Evolutionary conservation across 1,140 invertebrate genomes (phyloP), one percentile per base, ranked within the genome.

Genomic region (Caenorhabditis tropicalis): DNA sequence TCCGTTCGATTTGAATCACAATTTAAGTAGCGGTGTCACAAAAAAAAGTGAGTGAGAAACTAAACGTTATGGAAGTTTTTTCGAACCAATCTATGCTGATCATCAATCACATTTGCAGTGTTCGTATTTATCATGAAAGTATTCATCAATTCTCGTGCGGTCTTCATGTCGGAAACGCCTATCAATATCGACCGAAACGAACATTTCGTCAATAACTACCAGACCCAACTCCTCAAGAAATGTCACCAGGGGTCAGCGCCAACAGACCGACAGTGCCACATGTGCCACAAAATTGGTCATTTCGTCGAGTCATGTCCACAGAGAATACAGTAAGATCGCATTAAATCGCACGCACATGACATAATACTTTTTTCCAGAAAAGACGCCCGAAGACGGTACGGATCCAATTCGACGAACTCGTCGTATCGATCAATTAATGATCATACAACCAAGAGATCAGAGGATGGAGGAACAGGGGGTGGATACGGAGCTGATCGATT

Each of bases 1-100:
- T 79, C 84, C 84, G 12, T 85, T 85, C 60, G 84, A 85, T 56
- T 48, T 82, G 48, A 58, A 65, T n/a, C 84, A 85, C 33, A 85
- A 85, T 79, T 31, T 85, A 9, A 81, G 80, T 4, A 60, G 82
- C 16, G 81, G 80, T 12, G 36, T 85, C 19, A 74, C 24, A 3
- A 65, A 65, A 19, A 80, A 58, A 82, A 85, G 84, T 85, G 29
- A 31, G 82, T 79, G 16, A 2, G 1, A 7, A 29, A 81, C n/a
- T n/a, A n/a, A n/a, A n/a, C n/a, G n/a, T n/a, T n/a, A n/a, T n/a
- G 21, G 56, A 58, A 31, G 7, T 27, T 27, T 58, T 2, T 21
- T 29, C 10, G 56, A 16, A 27, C 7, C 2, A 19, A 7, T 9
- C 7, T 0, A 10, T 16, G 29, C 12, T 39, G 70, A 79, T 6